Evolutionary conservation across 2,888 invertebrate species (phyloP), one percentile per base, ranked within the genome.

Genomic region (Helicoverpa assulta): DNA sequence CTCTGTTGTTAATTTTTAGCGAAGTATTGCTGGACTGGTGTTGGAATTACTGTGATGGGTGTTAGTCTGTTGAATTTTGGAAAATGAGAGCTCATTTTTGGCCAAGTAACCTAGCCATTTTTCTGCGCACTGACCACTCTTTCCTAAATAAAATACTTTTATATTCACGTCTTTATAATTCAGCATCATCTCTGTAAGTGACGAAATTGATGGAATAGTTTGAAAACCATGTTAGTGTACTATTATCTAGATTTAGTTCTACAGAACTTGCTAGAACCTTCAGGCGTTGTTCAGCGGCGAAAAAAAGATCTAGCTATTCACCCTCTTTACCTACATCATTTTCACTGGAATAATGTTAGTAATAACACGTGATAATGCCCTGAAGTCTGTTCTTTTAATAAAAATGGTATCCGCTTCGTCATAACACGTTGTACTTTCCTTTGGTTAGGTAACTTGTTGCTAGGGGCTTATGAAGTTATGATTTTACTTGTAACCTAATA

Each of bases 371-470:
- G 56, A 29, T 54, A 65, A 72, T 73, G 67, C 51, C 40, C 51
- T 18, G 33, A 40, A 52, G 52, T 58, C 55, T 33, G 57, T 68
- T 76, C 59, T 78, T 76, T 58, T 78, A 59, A 63, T 59, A 75
- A 29, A 76, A 63, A 72, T 37, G 29, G 52, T 77, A 65, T 60
- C 33, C 18, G 76, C 79, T 54, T 57, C 68, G 79, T 76, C 76
- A 76, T 73, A 29, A 37, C 63, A 63, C 73, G 63, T 61, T 0
- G 63, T 60, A 51, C 43, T 64, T 78, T 77, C 7, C n/a, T 54
- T 19, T 33, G 57, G 64, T 67, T 61, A 59, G 16, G 56, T 71
- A 70, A 76, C 76, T 75, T 64, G 78, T 73, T 76, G 74, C 68
- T 58, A 56, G 74, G 58, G 58, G 54, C 47, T 59, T 50, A 59